Base-by-base conservation (phyloP, 1,140 invertebrate genomes). In the Cyrtorhinus lividipennis region DNA sequence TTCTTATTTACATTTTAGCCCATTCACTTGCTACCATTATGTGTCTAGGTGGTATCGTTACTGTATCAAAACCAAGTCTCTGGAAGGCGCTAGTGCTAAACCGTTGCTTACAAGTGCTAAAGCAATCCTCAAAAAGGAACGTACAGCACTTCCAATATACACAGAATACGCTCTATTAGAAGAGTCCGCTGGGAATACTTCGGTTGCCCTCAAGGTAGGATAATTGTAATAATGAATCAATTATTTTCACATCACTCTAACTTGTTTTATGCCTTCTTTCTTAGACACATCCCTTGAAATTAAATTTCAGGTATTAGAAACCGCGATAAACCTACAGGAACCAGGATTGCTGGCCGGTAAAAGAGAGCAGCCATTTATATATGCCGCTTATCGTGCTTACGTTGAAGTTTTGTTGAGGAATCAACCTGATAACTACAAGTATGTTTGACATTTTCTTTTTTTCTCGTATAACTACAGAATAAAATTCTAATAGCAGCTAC, bases 331-430 rank as follows among this genome's bases (percentile, higher is more conserved):
- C 62, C 73, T 72, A 1, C n/a, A 58, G 45, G 57, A 30, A 12
- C 27, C 57, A 15, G 24, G 24, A 18, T 22, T 27, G 1, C n/a
- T 27, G 10, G 24, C 27, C 15, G 26, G 58, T 3, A 27, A n/a
- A 30, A 46, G 69, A 2, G 71, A 76, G 59, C 74, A 70, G 61
- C 62, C 69, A 2, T 70, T 72, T n/a, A 56, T 76, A 10, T 71
- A 77, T 27, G 74, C 69, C 25, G 60, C 79, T 2, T 78, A 76
- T 57, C 71, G 75, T 63, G 72, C 74, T 3, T 68, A 76, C 13
- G 68, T 77, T 23, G 77, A 79, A 68, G 69, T 71, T 26, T 66
- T 76, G 12, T 69, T 79, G 2, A 15, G 38, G 18, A 56, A 56
- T 23, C 44, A 59, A 20, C 46, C 53, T 30, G 26, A 20, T n/a